Evolutionary conservation across 1,140 invertebrate species (phyloP).

Genomic region (Drosophila sp.): DNA sequence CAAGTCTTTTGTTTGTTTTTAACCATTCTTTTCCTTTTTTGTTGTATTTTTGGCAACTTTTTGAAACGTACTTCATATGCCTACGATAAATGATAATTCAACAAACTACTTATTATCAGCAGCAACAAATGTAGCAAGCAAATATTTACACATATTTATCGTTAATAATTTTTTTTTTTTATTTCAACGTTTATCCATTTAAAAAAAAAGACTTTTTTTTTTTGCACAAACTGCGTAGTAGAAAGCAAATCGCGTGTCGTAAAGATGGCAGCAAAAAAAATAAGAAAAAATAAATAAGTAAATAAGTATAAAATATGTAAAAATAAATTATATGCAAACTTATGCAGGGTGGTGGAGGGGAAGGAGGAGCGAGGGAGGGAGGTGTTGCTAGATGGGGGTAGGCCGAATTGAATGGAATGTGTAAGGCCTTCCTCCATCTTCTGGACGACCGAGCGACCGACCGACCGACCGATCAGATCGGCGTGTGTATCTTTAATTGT

Average conservation of each 20-base stretch:
- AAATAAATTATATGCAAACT: constrained; percentile 66
- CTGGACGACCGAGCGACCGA: background rate
- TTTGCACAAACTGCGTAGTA: constrained; percentile 67
- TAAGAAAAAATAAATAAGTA: constrained; percentile 23
- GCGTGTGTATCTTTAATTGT: constrained; percentile 54
- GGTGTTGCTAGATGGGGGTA: background rate
- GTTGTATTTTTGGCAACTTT: background rate
- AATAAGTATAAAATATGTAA: constrained; percentile 57
- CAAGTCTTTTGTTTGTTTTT: too few relatives aligned
- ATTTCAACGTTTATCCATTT: constrained; percentile 61
- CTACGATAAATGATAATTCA: constrained; percentile 7
- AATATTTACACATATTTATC: constrained; percentile 7
- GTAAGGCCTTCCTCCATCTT: background rate
- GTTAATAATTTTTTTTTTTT: background rate
- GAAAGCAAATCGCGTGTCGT: constrained; percentile 71
- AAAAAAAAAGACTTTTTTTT: constrained; percentile 47
- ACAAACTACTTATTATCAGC: background rate
- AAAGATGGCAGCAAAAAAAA: constrained; percentile 59
- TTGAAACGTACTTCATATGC: background rate
- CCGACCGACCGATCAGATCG: constrained; percentile 19
- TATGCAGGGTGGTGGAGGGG: constrained; percentile 15
- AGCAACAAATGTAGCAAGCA: constrained; percentile 5
- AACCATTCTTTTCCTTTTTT: background rate
- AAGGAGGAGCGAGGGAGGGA: background rate
- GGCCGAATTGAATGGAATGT: background rate